These are phyloP conservation scores for Paramisgurnus dabryanus DNA, from an alignment of 2,113 vertebrate species.

Conservation along the genomic window DNA sequence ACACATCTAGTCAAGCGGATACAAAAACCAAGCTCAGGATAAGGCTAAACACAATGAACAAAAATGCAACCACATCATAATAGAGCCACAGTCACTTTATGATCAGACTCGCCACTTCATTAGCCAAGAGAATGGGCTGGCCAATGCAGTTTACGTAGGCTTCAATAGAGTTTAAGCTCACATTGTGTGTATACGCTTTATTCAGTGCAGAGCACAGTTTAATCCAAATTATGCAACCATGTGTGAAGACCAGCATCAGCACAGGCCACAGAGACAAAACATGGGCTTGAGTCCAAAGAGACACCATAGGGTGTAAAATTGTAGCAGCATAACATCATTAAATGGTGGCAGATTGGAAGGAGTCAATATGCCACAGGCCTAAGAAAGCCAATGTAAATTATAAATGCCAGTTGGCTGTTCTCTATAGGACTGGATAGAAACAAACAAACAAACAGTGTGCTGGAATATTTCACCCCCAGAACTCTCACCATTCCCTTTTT, in stretches of 20 bases:
- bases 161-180: constrained; percentile 52
- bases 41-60: constrained; percentile 24
- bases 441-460: not conserved
- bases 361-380: not conserved
- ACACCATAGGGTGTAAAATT: not conserved
- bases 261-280: constrained; percentile 15
- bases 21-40: constrained; percentile 36
- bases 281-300: not conserved
- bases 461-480: not conserved
- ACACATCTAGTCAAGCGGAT: constrained; percentile 26
- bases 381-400: not conserved
- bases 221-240: constrained; percentile 35
- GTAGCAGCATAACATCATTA: not conserved
- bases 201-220: constrained; percentile 20
- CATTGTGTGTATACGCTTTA: constrained; percentile 42
- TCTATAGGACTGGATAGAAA: constrained; percentile 1
- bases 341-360: not conserved
- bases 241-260: constrained; percentile 39
- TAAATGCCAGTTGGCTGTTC: not conserved
- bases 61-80: constrained; percentile 56
- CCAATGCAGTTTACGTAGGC: constrained; percentile 38
- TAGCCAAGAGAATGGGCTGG: constrained; percentile 43
- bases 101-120: constrained; percentile 66
- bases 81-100: constrained; percentile 65
- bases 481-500: constrained; percentile 21